Conservation (phyloP, 2,888 invertebrate species). For the Apodemia hepburni region DNA sequence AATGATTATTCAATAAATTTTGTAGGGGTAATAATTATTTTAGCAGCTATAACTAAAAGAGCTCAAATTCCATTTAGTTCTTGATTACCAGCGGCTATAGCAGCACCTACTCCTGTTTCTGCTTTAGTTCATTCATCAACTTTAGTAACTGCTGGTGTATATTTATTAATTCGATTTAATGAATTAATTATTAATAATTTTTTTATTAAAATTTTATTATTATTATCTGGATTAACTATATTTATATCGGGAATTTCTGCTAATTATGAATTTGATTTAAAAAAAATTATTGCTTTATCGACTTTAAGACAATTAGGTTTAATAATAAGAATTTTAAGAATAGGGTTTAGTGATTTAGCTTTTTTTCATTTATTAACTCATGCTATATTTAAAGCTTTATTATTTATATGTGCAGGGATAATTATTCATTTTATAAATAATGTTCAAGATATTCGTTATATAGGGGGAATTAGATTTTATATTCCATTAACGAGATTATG, state of each 20-base stretch:
- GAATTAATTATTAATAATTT: constrained; percentile 57
- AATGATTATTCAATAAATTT: constrained; percentile 61
- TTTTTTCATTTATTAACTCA: constrained; percentile 48
- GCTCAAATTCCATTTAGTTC: constrained; percentile 1
- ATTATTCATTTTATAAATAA: constrained; percentile 83
- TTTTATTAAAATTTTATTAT: constrained; percentile 61
- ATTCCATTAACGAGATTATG: constrained; percentile 36
- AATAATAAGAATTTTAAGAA: constrained; percentile 83
- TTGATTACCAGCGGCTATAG: constrained; percentile 85
- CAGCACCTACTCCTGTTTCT: constrained; percentile 83
- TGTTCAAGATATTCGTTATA: constrained; percentile 84
- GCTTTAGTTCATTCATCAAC: constrained; percentile 83
- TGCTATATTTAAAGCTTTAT: neutral
- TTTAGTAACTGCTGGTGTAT: constrained; percentile 65
- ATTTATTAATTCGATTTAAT: constrained; percentile 83
- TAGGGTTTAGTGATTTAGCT: constrained; percentile 76
- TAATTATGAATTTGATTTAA: constrained; percentile 85
- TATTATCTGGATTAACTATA: constrained; percentile 69
- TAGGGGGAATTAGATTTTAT: constrained; percentile 67
- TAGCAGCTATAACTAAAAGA: constrained; percentile 79
- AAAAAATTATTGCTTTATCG: constrained; percentile 89
- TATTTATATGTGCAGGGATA: neutral
- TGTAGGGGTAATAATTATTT: constrained; percentile 62
- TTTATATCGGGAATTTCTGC: constrained; percentile 81
- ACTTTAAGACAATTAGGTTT: constrained; percentile 88